phyloP scores from a whole-genome alignment of 2,113 vertebrate genomes.

The Nothocercus nigrocapillus region DNA sequence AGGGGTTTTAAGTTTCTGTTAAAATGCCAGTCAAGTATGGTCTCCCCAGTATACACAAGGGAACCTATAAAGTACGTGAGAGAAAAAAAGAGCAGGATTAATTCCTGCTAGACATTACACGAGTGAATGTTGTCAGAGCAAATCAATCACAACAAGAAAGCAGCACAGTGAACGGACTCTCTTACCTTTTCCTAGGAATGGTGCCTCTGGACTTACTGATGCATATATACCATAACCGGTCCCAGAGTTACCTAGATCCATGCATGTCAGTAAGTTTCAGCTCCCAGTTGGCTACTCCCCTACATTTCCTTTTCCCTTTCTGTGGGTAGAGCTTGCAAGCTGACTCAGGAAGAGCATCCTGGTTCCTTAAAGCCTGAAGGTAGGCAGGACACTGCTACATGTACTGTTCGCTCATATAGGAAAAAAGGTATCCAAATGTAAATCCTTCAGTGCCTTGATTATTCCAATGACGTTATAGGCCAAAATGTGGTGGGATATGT shows the following conservation, averaged over 20 bases:
- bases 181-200: neutral
- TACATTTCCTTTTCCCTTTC: too few relatives aligned
- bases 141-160: neutral
- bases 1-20: neutral
- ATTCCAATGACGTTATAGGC: neutral
- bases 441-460: too few relatives aligned
- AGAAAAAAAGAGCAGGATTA: neutral
- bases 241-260: neutral
- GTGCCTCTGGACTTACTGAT: neutral
- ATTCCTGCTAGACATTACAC: neutral
- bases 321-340: too few relatives aligned
- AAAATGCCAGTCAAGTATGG: neutral
- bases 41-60: fast-evolving
- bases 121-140: neutral
- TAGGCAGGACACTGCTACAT: too few relatives aligned
- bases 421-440: too few relatives aligned
- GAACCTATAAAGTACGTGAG: neutral
- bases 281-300: neutral
- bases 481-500: neutral
- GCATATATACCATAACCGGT: neutral
- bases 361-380: too few relatives aligned
- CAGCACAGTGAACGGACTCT: neutral
- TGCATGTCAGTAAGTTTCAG: neutral
- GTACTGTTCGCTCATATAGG: too few relatives aligned
- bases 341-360: too few relatives aligned